Evolutionary conservation across 2,888 invertebrate genomes (phyloP).

Genomic region (Drosophila phalerata): DNA sequence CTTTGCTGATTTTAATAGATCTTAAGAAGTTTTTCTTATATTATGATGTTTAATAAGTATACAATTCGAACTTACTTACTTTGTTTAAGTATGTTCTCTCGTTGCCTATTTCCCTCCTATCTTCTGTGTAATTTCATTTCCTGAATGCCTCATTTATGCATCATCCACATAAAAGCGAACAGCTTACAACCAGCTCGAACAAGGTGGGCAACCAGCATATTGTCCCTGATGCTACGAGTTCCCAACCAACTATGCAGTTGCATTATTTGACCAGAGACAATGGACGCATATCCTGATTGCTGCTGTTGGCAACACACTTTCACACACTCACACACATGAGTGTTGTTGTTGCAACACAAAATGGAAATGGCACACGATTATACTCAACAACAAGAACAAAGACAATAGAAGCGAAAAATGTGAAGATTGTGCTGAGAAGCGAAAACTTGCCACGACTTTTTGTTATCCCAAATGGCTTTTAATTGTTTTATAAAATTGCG

Average conservation of each 20-base stretch:
- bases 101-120: neutral
- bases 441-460: slow-evolving; percentile 54
- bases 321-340: slow-evolving; percentile 8
- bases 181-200: slow-evolving; percentile 19
- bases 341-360: slow-evolving; percentile 53
- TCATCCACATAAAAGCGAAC: slow-evolving; percentile 36
- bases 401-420: slow-evolving; percentile 35
- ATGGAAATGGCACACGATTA: slow-evolving; percentile 78
- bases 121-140: neutral
- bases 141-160: slow-evolving; percentile 56
- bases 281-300: slow-evolving; percentile 20
- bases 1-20: neutral
- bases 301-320: slow-evolving; percentile 24
- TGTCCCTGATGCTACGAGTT: slow-evolving; percentile 12
- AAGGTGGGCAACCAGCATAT: slow-evolving; percentile 2
- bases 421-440: slow-evolving; percentile 50
- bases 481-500: slow-evolving; percentile 77
- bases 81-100: neutral
- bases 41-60: neutral
- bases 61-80: neutral
- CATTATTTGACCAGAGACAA: slow-evolving; percentile 35
- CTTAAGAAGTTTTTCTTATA: neutral
- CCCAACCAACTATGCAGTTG: slow-evolving; percentile 29
- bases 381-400: slow-evolving; percentile 35
- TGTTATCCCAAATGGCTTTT: slow-evolving; percentile 78